A percentile compares a stretch with the other conserved stretches of the same genome.
Evolutionary conservation across 2,113 vertebrate genomes (phyloP).

Genomic region (Cyrtonyx montezumae): DNA sequence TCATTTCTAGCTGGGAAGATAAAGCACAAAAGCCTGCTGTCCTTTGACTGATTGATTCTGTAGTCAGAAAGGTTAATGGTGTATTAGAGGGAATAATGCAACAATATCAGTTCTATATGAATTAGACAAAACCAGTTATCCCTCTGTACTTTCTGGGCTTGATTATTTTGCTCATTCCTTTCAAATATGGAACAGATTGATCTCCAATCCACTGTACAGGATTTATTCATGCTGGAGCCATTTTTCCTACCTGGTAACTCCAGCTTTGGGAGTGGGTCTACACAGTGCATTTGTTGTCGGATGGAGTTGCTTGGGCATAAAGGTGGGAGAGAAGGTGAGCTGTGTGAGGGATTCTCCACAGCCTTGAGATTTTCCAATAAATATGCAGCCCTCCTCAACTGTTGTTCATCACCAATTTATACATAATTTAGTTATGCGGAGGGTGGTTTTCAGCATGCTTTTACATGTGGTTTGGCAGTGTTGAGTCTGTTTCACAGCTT

Average conservation of each 20-base stretch:
- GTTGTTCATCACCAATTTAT: not conserved
- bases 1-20: not conserved
- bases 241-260: not conserved
- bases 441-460: slow-evolving; percentile 35
- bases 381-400: accelerated
- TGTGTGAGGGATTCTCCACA: not conserved
- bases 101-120: not conserved
- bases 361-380: not conserved
- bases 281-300: accelerated
- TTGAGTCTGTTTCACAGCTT: slow-evolving; percentile 50
- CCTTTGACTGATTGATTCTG: not conserved
- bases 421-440: not conserved
- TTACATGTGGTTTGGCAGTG: slow-evolving; percentile 58
- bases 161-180: not conserved
- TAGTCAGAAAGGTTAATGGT: not conserved
- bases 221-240: not conserved
- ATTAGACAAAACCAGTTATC: not conserved
- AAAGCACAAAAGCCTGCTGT: not conserved
- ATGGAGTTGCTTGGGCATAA: not conserved
- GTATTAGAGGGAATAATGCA: not conserved
- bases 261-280: not conserved
- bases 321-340: not conserved
- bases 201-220: not conserved
- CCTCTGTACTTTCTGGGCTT: not conserved
- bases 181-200: not conserved